These are phyloP conservation scores for Psettodes erumei DNA, from an alignment of 2,113 vertebrate species.

Conservation along the genomic window DNA sequence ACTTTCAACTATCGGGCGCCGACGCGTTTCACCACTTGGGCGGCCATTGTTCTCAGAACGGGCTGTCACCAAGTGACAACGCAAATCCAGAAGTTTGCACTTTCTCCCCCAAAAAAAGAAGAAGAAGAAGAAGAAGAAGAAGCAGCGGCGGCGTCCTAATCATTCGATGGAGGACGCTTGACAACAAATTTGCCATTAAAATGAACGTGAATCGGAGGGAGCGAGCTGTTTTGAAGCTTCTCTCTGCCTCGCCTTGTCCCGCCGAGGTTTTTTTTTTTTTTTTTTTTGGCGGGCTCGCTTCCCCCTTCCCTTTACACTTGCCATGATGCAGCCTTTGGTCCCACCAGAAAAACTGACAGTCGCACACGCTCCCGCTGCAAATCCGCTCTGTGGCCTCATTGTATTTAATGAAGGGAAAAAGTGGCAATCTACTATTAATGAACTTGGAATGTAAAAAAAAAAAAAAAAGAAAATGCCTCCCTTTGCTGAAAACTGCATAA, in stretches of 20 bases:
- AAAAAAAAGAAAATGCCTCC: constrained; percentile 72
- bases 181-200: constrained; percentile 88
- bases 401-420: constrained; percentile 86
- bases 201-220: constrained; percentile 78
- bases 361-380: constrained; percentile 71
- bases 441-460: constrained; percentile 79
- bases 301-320: constrained; percentile 75
- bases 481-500: constrained; percentile 81
- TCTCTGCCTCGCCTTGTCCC: constrained; percentile 68
- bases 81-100: constrained; percentile 82
- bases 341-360: constrained; percentile 80
- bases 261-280: too few species aligned
- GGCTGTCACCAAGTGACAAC: constrained; percentile 84
- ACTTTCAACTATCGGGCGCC: constrained; percentile 80
- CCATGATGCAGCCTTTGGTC: constrained; percentile 81
- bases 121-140: too few species aligned
- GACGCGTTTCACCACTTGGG: constrained; percentile 82
- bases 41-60: constrained; percentile 81
- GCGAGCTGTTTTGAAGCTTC: constrained; percentile 70
- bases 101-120: too few species aligned
- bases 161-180: constrained; percentile 81
- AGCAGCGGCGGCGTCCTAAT: constrained; percentile 84
- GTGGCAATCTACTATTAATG: constrained; percentile 86
- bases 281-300: constrained; percentile 74
- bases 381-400: constrained; percentile 82